Conservation (phyloP, 2,113 vertebrate genomes). For the Coreoperca whiteheadi region DNA sequence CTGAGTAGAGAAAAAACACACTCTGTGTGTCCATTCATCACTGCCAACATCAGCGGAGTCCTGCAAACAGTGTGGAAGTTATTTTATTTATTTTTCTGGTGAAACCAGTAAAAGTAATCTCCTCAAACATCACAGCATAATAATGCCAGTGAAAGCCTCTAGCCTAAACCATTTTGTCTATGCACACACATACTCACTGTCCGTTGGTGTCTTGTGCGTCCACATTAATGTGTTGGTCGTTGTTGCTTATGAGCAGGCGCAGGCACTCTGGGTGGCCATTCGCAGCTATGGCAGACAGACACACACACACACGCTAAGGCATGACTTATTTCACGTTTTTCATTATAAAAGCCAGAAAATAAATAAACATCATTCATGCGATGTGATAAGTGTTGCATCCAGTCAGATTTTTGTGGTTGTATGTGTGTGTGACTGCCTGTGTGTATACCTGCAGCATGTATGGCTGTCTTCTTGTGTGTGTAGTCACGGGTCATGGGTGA, state of each 20-base stretch:
- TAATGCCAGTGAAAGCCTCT: neutral
- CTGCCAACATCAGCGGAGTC: conserved; percentile 97
- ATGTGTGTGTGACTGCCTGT: neutral
- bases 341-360: neutral
- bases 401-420: neutral
- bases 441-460: conserved; percentile 92
- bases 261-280: conserved; percentile 97
- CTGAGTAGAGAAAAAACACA: conserved; percentile 95
- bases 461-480: conserved; percentile 92
- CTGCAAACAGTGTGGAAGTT: conserved; percentile 75
- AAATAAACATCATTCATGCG: neutral
- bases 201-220: conserved; percentile 93
- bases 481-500: conserved; percentile 95
- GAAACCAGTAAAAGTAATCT: neutral
- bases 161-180: neutral
- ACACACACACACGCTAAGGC: neutral
- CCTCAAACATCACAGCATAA: neutral
- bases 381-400: neutral
- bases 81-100: neutral
- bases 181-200: conserved; percentile 88
- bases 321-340: neutral
- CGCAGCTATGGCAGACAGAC: conserved; percentile 84
- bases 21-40: conserved; percentile 96
- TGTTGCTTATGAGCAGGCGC: conserved; percentile 92
- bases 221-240: conserved; percentile 90